These are phyloP conservation scores for Anniella stebbinsi DNA, from an alignment of 2,797 vertebrate species.

Conservation along the genomic window DNA sequence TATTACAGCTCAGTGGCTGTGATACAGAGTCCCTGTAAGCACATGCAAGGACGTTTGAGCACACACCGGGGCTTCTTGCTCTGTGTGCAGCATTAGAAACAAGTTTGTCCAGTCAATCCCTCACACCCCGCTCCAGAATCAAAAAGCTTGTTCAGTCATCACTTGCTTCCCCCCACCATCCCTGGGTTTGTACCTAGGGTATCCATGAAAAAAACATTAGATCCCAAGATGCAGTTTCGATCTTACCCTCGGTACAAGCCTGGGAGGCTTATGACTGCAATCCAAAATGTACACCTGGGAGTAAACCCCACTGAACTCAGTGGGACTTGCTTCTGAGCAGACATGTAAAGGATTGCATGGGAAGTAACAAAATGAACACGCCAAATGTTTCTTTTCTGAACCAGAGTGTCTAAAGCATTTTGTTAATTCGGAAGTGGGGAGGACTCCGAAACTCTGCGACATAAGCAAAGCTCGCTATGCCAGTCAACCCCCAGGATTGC, in stretches of 20 bases:
- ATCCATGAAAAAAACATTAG: not conserved
- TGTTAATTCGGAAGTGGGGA: not conserved
- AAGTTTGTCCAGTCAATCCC: not conserved
- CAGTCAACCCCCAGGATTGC: not conserved
- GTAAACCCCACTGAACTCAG: not conserved
- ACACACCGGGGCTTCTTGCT: not conserved
- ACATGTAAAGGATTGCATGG: not conserved
- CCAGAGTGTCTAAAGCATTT: not conserved
- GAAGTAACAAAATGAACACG: not conserved
- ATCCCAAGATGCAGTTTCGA: not conserved
- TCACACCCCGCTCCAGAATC: too few species aligned
- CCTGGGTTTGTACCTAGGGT: not conserved
- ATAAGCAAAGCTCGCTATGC: too few species aligned
- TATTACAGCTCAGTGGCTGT: slow-evolving; percentile 63
- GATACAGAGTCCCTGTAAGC: slow-evolving; percentile 20
- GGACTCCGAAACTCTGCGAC: not conserved
- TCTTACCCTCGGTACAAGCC: not conserved
- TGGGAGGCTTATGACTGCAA: not conserved
- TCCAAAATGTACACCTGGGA: not conserved
- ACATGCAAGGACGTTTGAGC: not conserved
- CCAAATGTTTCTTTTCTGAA: not conserved
- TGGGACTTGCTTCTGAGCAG: not conserved
- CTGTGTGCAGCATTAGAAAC: not conserved
- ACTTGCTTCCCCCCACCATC: not conserved
- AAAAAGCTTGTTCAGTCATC: not conserved